Percentiles rank a stretch among this genome's conserved stretches.
These are phyloP conservation scores for Sebastes reedi DNA, from an alignment of 2,797 vertebrate genomes.

Conservation along the genomic window DNA sequence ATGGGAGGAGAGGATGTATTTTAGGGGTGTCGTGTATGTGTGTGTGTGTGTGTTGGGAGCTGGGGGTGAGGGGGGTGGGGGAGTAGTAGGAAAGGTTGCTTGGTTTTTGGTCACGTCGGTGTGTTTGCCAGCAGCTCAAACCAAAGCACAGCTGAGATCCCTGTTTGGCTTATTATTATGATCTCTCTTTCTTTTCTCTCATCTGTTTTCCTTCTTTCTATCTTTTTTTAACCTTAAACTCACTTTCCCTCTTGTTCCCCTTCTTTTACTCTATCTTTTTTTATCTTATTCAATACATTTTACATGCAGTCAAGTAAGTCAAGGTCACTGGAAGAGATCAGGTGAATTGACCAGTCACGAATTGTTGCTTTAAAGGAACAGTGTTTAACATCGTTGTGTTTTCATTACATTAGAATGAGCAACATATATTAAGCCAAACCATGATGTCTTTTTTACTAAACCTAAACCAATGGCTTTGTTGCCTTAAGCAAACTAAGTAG, in stretches of 20 bases:
- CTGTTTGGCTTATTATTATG: constrained; percentile 1
- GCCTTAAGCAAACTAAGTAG: no score
- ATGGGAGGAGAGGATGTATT: constrained; percentile 25
- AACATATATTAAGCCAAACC: no score
- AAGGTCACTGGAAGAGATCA: not conserved
- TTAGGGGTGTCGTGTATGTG: not conserved
- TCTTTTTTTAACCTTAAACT: not conserved
- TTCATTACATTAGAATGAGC: no score
- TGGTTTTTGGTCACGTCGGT: constrained; percentile 37
- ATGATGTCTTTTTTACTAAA: no score
- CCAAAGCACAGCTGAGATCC: constrained; percentile 31
- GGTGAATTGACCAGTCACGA: not conserved
- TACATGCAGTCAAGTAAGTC: not conserved
- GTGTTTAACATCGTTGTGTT: no score
- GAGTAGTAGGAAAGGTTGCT: not conserved
- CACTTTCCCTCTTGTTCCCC: not conserved
- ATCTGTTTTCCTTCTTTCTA: not conserved
- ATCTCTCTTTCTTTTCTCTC: not conserved
- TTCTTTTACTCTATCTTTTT: not conserved
- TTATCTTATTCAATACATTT: not conserved
- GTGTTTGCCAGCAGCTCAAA: constrained; percentile 40
- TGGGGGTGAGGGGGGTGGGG: not conserved
- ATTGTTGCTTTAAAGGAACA: not conserved
- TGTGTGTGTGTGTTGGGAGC: not conserved
- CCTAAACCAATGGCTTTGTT: no score